Base-by-base conservation (phyloP, 2,113 vertebrate genomes). In the Amblyopsis rosae region DNA sequence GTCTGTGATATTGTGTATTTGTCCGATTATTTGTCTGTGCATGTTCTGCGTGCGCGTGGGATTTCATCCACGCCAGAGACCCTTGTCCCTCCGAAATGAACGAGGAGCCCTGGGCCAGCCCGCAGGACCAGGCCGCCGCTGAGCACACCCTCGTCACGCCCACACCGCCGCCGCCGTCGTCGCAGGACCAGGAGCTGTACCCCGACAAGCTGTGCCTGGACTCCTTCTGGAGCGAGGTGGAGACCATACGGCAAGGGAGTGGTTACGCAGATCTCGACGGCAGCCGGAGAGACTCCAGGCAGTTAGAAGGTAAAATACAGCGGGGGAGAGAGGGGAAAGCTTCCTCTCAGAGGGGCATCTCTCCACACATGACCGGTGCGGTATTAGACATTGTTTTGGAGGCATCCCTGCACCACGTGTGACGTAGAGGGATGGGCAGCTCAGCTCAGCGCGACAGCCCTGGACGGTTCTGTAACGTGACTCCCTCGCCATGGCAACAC, bases 161-260 rank as follows among this genome's bases (percentile, higher is more conserved):
- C 70, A 16, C 63, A 3, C 50, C 67, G 0, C 62, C 77, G 13
- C 47, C n/a, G 35, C 53, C 13, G 41, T 16, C 15, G 8, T 12
- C 78, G 16, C 83, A 82, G 75, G 83, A 87, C 58, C 90, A 90
- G 84, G 87, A 82, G 76, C 90, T 92, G 80, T 88, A 83, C 17
- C 87, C 82, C 0, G 92, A 95, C 82, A 92, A 86, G 72, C 87
- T 93, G 70, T 94, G 95, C 71, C 84, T 96, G 91, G 94, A 95
- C 76, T 93, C 92, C 35, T 96, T 97, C 83, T 96, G 94, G 96
- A 91, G 88, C 68, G 96, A 97, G 87, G 93, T 95, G 66, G 94
- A 96, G 87, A 92, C 82, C 87, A 96, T 95, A 64, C 92, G 91
- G 41, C 93, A 92, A 88, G 93, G 91, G 47, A 45, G 85, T 65